Evolutionary conservation across 2,797 vertebrate genomes (phyloP).

Genomic region (Clarias fuscus): DNA sequence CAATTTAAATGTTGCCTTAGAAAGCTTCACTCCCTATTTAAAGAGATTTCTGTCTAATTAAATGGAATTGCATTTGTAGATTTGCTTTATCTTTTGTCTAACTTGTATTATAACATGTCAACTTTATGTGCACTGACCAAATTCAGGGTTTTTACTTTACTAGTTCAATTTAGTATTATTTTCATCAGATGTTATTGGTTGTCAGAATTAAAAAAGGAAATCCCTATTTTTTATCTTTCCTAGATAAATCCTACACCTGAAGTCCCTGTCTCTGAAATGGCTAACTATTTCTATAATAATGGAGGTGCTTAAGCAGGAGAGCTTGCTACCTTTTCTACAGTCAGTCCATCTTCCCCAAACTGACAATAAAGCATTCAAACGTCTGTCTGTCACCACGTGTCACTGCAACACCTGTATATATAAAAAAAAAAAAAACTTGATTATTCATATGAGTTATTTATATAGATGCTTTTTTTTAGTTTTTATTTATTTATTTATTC

Average conservation of each 20-base stretch:
- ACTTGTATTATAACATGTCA: slow-evolving; percentile 65
- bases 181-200: slow-evolving; percentile 53
- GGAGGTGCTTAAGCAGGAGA: slow-evolving; percentile 66
- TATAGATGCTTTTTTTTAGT: no score
- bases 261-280: slow-evolving; percentile 41
- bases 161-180: slow-evolving; percentile 60
- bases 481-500: no score
- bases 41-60: slow-evolving; percentile 68
- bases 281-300: slow-evolving; percentile 60
- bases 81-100: slow-evolving; percentile 68
- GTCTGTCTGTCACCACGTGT: slow-evolving; percentile 22
- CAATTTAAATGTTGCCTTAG: slow-evolving; percentile 78
- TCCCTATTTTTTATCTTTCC: slow-evolving; percentile 41
- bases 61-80: slow-evolving; percentile 70
- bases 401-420: neutral
- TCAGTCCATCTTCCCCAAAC: slow-evolving; percentile 48
- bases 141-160: slow-evolving; percentile 60
- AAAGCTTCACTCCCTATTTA: slow-evolving; percentile 76
- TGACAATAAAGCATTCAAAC: slow-evolving; percentile 71
- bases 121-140: slow-evolving; percentile 62
- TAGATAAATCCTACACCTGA: slow-evolving; percentile 38
- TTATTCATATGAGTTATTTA: neutral
- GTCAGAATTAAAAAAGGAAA: neutral
- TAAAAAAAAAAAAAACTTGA: neutral
- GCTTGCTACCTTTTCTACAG: slow-evolving; percentile 71